Conservation (phyloP, 2,797 vertebrate species). For the Esox lucius region DNA sequence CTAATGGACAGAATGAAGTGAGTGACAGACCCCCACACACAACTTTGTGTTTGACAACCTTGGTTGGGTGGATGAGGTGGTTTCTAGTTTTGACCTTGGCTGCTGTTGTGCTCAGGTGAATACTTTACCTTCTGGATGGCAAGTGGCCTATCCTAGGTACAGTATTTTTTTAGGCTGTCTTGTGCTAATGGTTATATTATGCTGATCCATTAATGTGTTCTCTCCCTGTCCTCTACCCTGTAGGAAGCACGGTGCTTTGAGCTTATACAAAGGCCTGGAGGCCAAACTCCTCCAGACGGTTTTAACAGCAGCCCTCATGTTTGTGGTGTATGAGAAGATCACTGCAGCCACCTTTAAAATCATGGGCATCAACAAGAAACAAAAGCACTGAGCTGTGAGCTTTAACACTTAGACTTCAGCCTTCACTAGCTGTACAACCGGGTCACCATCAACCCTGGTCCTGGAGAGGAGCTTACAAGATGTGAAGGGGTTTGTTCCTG, state of each 20-base stretch:
- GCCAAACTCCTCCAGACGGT: slow-evolving; percentile 83
- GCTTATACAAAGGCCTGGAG: slow-evolving; percentile 83
- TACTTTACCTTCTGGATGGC: too few species aligned
- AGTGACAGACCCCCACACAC: slow-evolving; percentile 39
- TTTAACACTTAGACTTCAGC: not conserved
- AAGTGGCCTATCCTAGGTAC: not conserved
- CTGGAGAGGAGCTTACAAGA: not conserved
- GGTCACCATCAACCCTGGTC: not conserved
- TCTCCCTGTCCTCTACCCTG: not conserved
- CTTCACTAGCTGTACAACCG: not conserved
- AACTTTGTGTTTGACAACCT: not conserved
- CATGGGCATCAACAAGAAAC: slow-evolving; percentile 75
- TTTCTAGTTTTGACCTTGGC: too few species aligned
- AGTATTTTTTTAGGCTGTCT: not conserved
- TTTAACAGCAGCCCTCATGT: slow-evolving; percentile 82
- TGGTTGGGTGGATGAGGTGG: too few species aligned
- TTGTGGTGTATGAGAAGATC: slow-evolving; percentile 83
- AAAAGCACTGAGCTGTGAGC: slow-evolving; percentile 56
- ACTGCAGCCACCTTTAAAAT: slow-evolving; percentile 73
- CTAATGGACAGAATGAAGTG: slow-evolving; percentile 77
- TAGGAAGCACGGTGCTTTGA: slow-evolving; percentile 69
- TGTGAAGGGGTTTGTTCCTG: not conserved
- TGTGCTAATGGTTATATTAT: not conserved
- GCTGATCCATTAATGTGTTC: not conserved
- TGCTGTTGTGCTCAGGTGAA: too few species aligned